Evolutionary conservation across 2,113 vertebrate species (phyloP), one percentile per base, ranked within the genome.

Genomic region (Callionymus lyra): DNA sequence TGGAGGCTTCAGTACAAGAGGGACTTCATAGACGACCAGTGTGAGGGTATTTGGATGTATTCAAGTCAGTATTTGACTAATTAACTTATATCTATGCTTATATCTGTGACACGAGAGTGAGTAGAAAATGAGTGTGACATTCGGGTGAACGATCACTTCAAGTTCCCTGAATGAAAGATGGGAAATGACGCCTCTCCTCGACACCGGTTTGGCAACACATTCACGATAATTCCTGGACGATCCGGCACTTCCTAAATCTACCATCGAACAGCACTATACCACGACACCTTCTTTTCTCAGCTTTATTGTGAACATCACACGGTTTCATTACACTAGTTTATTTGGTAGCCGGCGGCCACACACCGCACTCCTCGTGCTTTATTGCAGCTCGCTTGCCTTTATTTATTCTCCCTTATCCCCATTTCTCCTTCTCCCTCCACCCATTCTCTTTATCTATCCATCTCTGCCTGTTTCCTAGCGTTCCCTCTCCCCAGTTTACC

Each of bases 321-420:
- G 46, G 53, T 72, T 77, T 71, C 53, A 72, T 76, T 74, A 77
- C 54, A 58, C 39, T 53, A 42, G 58, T 74, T 68, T 76, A 76
- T 74, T 70, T 44, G 61, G 60, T 52, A 52, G 63, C 73, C 65
- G 44, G 44, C 14, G 31, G 76, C 63, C 42, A 59, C 34, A 59
- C 34, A 50, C 48, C 50, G 38, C 47, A 52, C 56, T 72, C 40
- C 41, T 32, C 33, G 42, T 66, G 49, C 37, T 79, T 79, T 77
- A 77, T 62, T 59, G 59, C 61, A 12, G 47, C 47, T 33, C 51
- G 59, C 46, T 39, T 40, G 47, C 40, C 54, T 38, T 74, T 63
- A 69, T 77, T 73, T 71, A 68, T 72, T 67, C 47, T 35, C 47
- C 43, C 56, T 50, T 51, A 54, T 42, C 59, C 35, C 27, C 43